Conservation (phyloP, 2,113 vertebrate genomes). For the Myanophis thanlyinensis region DNA sequence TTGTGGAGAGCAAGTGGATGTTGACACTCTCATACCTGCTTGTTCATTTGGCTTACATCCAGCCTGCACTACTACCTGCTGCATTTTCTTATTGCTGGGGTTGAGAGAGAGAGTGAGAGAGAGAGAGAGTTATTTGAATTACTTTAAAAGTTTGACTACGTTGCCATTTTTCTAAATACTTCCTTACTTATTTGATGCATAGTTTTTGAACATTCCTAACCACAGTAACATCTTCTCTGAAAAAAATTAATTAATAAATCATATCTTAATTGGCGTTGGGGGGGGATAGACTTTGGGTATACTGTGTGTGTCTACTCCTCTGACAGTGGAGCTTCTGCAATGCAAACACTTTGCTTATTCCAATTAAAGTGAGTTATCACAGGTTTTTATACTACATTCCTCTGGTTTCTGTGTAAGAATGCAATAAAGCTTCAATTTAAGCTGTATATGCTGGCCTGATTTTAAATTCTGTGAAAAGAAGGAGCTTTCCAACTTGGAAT, state of each 20-base stretch:
- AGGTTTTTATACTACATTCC: conserved; percentile 16
- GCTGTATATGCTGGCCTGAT: conserved; percentile 40
- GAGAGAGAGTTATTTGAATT: neutral
- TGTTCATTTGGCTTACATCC: neutral
- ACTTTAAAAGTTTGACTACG: neutral
- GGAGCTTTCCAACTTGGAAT: conserved; percentile 2
- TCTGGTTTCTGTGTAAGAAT: conserved; percentile 39
- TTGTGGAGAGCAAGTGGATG: neutral
- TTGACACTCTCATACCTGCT: neutral
- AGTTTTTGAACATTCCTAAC: neutral
- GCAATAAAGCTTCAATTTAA: conserved; percentile 36
- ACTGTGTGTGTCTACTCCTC: neutral
- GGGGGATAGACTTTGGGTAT: neutral
- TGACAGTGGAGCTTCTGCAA: neutral
- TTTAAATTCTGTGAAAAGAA: conserved; percentile 39
- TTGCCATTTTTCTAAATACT: neutral
- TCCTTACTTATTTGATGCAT: neutral
- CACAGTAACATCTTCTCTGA: neutral
- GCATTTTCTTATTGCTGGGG: neutral
- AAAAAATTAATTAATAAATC: neutral
- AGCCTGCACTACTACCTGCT: neutral
- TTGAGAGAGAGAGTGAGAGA: neutral
- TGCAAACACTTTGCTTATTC: conserved; percentile 13
- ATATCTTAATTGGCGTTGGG: neutral
- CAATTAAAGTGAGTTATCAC: conserved; percentile 10